These are phyloP conservation scores for Orycteropus afer DNA, from an alignment of 2,113 vertebrate species.

Conservation along the genomic window DNA sequence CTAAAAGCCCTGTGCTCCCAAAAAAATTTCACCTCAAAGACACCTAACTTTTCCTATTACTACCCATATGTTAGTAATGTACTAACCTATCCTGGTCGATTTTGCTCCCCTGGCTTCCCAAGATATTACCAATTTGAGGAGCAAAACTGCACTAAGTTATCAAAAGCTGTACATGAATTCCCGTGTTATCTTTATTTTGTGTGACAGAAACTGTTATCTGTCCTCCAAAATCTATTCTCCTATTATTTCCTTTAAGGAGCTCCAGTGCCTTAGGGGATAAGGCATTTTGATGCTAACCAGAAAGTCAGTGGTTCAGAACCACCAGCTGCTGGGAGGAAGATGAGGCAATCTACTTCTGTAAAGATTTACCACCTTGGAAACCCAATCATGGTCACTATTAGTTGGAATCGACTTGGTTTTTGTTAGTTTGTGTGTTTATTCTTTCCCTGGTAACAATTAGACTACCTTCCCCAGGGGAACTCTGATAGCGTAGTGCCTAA, in stretches of 20 bases:
- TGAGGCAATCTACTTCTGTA: too few relatives aligned
- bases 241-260: neutral
- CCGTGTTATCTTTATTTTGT: neutral
- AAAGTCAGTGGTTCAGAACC: too few relatives aligned
- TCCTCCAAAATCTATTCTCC: constrained; percentile 12
- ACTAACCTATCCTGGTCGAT: neutral
- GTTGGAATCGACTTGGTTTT: too few relatives aligned
- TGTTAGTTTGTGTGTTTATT: too few relatives aligned
- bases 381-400: too few relatives aligned
- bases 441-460: too few relatives aligned
- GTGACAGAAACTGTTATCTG: neutral
- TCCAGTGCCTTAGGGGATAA: too few relatives aligned
- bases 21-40: neutral
- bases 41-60: neutral
- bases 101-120: constrained; percentile 21
- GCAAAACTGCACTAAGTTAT: neutral
- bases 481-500: too few relatives aligned
- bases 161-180: constrained; percentile 49
- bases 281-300: too few relatives aligned
- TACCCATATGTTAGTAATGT: neutral
- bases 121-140: constrained; percentile 52
- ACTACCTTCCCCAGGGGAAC: too few relatives aligned
- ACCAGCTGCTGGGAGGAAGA: too few relatives aligned
- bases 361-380: too few relatives aligned
- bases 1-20: neutral